Base-by-base conservation (phyloP, 2,113 vertebrate species). In the Pelvicachromis taeniatus region DNA sequence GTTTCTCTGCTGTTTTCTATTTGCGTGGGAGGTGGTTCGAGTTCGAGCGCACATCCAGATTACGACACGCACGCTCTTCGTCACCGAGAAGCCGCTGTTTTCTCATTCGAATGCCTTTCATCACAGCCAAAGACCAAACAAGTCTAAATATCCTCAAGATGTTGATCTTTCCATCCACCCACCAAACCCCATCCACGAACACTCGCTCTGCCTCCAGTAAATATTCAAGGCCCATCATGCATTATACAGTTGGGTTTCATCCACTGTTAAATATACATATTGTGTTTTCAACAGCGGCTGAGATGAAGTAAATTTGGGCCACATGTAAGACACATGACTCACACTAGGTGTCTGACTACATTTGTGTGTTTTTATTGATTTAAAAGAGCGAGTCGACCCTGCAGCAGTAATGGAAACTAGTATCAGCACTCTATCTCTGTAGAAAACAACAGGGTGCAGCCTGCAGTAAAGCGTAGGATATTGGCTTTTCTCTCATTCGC, bases 111-210 rank as follows among this genome's bases (percentile, higher is more conserved):
- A 61, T 17, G 21, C 42, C 80, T 92, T 81, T 91, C 86, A 82
- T 89, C 84, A 17, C 50, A 13, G 82, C 80, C 79, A 26, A 63
- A 78, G 50, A 89, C 45, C 73, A 59, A 85, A 82, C 53, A 48
- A 58, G 38, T 88, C 79, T 81, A 87, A 88, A 92, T 85, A 84
- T 84, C 87, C 87, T 88, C 65, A 88, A 91, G 91, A 89, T 89
- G 78, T 87, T 88, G 63, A 85, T 88, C 87, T 75, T 70, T 63
- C 78, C 53, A 19, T 85, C 91, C 87, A 35, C 87, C 89, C 91
- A 91, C 88, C 87, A 61, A 48, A 12, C 81, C 52, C 48, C 21
- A 19, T 48, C 31, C 83, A 56, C 48, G 53, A 38, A 40, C 77
- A n/a, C 85, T 40, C 82, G 53, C 78, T 61, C 77, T 54, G 55